These are phyloP conservation scores for Athripsodes cinereus DNA, from an alignment of 2,888 invertebrate genomes.

Conservation along the genomic window DNA sequence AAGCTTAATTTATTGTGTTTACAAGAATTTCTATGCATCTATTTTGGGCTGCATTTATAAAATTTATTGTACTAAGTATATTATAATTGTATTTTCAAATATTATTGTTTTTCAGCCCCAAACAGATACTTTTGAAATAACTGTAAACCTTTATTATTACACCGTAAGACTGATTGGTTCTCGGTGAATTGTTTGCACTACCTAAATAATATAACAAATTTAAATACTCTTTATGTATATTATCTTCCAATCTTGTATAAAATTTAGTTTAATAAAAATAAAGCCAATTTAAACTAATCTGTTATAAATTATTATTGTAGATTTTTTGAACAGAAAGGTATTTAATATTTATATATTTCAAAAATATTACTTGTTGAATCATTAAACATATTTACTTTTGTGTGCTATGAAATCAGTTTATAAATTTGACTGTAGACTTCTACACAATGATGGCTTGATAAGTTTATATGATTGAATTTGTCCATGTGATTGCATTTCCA, in stretches of 20 bases:
- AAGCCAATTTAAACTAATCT: conserved; percentile 2
- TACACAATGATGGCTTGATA: too few relatives aligned
- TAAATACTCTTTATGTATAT: neutral
- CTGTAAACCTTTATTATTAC: conserved; percentile 19
- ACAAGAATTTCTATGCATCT: too few relatives aligned
- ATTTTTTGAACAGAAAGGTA: too few relatives aligned
- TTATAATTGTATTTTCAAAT: neutral
- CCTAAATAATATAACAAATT: neutral
- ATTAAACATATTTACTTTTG: too few relatives aligned
- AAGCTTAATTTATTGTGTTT: neutral
- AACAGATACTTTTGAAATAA: neutral
- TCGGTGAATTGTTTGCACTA: conserved; percentile 19
- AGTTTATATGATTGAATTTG: too few relatives aligned
- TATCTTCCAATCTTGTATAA: conserved; percentile 6
- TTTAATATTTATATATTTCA: too few relatives aligned
- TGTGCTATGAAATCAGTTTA: too few relatives aligned
- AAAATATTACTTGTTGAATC: too few relatives aligned
- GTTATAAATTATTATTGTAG: conserved; percentile 1
- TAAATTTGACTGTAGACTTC: too few relatives aligned
- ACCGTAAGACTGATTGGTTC: conserved; percentile 24
- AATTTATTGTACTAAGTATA: neutral
- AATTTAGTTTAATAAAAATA: conserved; percentile 3
- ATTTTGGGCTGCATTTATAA: too few relatives aligned
- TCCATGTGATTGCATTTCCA: too few relatives aligned
- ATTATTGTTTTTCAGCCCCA: neutral